phyloP scores from a whole-genome alignment of 2,888 invertebrate genomes.

The Papilio elwesi region DNA sequence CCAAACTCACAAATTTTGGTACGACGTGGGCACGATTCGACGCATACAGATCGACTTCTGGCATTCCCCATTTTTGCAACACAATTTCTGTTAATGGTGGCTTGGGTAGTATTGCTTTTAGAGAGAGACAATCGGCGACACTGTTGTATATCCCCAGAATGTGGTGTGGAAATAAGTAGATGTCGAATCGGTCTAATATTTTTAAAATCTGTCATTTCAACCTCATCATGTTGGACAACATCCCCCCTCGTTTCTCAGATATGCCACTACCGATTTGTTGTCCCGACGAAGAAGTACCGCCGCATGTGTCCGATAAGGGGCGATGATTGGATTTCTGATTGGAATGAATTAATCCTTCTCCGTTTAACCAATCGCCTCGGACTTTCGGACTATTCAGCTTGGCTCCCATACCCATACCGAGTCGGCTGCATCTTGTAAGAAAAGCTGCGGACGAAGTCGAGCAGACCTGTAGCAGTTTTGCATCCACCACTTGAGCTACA shows the following conservation, averaged over 20 bases:
- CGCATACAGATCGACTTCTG: too few relatives aligned
- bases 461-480: conserved; percentile 1
- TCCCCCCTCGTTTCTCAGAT: conserved; percentile 42
- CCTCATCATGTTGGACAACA: conserved; percentile 36
- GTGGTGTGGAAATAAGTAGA: conserved; percentile 34
- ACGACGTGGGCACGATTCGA: too few relatives aligned
- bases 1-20: too few relatives aligned
- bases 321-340: neutral
- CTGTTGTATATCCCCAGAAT: conserved; percentile 40
- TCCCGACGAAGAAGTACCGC: conserved; percentile 24
- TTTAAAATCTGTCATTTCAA: conserved; percentile 32
- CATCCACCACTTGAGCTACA: conserved; percentile 25
- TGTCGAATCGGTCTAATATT: conserved; percentile 22
- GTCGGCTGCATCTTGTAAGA: conserved; percentile 41
- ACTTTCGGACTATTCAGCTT: conserved; percentile 27
- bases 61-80: too few relatives aligned
- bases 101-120: neutral
- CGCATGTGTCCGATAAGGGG: neutral
- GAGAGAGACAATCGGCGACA: conserved; percentile 37
- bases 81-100: too few relatives aligned
- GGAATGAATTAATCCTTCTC: neutral
- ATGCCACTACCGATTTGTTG: conserved; percentile 40
- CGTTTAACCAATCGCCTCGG: conserved; percentile 32
- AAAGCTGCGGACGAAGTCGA: conserved; percentile 31
- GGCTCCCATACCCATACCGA: conserved; percentile 43